These are phyloP conservation scores for Canis aureus DNA, from an alignment of 2,113 vertebrate genomes.

Conservation along the genomic window DNA sequence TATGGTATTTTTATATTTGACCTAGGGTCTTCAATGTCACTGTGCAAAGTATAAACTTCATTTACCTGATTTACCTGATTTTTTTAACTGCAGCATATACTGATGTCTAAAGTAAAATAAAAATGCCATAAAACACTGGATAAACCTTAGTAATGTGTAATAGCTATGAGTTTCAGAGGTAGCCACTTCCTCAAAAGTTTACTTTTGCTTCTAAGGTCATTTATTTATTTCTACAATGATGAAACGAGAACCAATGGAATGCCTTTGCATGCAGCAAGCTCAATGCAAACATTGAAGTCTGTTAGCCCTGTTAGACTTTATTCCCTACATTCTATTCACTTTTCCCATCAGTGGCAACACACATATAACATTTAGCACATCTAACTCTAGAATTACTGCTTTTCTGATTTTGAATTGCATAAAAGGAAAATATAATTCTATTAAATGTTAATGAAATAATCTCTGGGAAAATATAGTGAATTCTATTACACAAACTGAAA, in stretches of 20 bases:
- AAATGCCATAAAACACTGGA: neutral
- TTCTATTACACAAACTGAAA: neutral
- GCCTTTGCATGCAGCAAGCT: neutral
- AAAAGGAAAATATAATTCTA: neutral
- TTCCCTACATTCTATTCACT: neutral
- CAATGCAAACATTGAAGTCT: neutral
- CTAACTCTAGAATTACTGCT: neutral
- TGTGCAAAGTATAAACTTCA: conserved; percentile 32
- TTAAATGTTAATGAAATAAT: neutral
- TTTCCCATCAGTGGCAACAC: neutral
- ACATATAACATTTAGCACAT: neutral
- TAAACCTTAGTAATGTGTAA: neutral
- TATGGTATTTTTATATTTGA: neutral
- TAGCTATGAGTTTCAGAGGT: neutral
- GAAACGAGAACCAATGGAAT: neutral
- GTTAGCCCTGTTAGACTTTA: neutral
- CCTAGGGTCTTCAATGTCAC: neutral
- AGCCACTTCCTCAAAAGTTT: neutral
- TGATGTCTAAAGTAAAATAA: neutral
- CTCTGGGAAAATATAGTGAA: neutral
- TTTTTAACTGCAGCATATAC: neutral
- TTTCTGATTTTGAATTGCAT: neutral
- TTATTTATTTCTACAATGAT: neutral
- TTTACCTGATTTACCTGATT: neutral
- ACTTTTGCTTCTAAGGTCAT: neutral